Evolutionary conservation across 2,113 vertebrate species (phyloP).

Genomic region (Ceyx margarethae): DNA sequence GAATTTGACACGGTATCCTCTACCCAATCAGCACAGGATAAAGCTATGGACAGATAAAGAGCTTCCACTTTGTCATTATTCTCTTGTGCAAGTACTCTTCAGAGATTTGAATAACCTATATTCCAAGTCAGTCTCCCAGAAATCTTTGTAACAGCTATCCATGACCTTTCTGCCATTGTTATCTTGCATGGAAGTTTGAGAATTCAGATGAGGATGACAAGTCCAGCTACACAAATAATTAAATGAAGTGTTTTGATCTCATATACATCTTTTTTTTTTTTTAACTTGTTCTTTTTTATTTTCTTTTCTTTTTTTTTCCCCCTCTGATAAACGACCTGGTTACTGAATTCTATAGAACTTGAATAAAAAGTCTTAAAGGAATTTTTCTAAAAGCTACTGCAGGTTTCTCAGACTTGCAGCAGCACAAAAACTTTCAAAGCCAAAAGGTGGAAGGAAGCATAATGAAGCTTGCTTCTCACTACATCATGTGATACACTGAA

Average conservation of each 20-base stretch:
- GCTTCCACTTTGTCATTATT: neutral
- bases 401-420: neutral
- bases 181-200: neutral
- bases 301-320: neutral
- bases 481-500: neutral
- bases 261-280: neutral
- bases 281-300: neutral
- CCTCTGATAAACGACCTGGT: neutral
- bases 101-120: neutral
- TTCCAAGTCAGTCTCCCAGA: neutral
- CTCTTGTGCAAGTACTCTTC: neutral
- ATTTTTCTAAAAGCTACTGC: constrained; percentile 7
- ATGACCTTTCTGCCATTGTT: neutral
- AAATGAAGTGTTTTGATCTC: neutral
- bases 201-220: neutral
- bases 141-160: neutral
- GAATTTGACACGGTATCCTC: neutral
- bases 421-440: neutral
- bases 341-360: neutral
- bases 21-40: neutral
- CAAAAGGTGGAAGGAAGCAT: neutral
- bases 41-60: neutral
- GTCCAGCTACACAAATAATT: neutral
- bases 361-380: constrained; percentile 6
- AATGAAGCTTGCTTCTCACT: neutral